Percentiles rank a stretch among this genome's conserved stretches.
These are phyloP conservation scores for Psilopogon haemacephalus DNA, from an alignment of 2,113 vertebrate genomes.

Conservation along the genomic window DNA sequence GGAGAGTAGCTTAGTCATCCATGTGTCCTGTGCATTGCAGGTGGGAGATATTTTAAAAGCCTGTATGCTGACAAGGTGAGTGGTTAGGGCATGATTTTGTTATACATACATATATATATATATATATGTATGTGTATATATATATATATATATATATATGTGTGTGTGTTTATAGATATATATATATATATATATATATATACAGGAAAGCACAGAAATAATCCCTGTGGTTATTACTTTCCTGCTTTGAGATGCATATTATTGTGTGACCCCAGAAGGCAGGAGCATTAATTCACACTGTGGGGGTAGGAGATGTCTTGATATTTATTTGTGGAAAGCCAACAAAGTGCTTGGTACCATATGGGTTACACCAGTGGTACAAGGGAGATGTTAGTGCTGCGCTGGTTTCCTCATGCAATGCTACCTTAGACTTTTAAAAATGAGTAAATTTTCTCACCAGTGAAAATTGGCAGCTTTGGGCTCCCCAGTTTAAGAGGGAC, in stretches of 20 bases:
- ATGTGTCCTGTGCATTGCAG: neutral
- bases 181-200: neutral
- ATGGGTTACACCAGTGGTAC: neutral
- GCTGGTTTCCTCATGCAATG: neutral
- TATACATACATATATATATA: neutral
- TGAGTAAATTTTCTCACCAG: neutral
- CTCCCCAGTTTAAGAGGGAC: too few relatives aligned
- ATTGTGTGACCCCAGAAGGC: neutral
- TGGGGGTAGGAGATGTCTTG: neutral
- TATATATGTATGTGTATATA: neutral
- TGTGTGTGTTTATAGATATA: too few relatives aligned
- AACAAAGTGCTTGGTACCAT: neutral
- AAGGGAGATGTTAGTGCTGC: neutral
- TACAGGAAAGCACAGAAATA: neutral
- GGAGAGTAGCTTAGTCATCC: constrained; percentile 35
- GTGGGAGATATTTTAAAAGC: constrained; percentile 54
- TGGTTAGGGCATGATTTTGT: constrained; percentile 47
- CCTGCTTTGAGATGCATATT: neutral
- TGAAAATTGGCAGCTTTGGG: neutral
- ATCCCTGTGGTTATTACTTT: neutral
- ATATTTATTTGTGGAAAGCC: constrained; percentile 10
- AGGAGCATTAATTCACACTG: neutral
- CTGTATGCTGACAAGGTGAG: constrained; percentile 30
- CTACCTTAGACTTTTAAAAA: neutral
- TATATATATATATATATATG: neutral